phyloP scores from a whole-genome alignment of 2,797 vertebrate species.

The Sebastes kiyomatsui region DNA sequence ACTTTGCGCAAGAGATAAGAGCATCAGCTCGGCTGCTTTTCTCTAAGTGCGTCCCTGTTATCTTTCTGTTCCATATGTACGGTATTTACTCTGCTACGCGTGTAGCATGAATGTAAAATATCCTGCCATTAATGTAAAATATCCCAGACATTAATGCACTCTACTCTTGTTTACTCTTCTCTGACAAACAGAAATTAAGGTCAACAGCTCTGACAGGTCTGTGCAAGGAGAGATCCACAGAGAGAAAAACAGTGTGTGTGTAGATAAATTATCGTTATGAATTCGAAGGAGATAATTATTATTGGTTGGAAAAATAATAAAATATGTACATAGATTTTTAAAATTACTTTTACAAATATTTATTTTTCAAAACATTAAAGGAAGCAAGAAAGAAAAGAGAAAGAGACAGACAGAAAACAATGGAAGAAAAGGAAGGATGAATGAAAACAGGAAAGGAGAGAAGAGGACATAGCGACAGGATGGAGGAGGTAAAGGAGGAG shows the following conservation, averaged over 20 bases:
- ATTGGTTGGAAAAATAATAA: not conserved
- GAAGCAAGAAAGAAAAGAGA: not conserved
- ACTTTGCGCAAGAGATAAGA: constrained; percentile 27
- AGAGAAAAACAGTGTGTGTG: not conserved
- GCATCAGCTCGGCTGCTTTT: not conserved
- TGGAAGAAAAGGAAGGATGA: not conserved
- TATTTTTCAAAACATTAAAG: not conserved
- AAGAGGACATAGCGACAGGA: not conserved
- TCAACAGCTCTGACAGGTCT: constrained; percentile 24
- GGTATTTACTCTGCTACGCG: not conserved
- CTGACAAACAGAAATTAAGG: constrained; percentile 9
- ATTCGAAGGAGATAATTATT: not conserved
- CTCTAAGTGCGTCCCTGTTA: constrained; percentile 38
- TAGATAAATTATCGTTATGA: not conserved
- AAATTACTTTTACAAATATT: not conserved
- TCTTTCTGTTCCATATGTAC: constrained; percentile 36
- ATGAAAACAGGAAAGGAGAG: not conserved
- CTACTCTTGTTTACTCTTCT: not conserved
- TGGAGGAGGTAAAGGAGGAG: not conserved
- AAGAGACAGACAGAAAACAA: not conserved
- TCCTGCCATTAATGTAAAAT: not conserved
- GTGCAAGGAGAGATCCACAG: not conserved
- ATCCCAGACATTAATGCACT: constrained; percentile 23
- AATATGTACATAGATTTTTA: not conserved
- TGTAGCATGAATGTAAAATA: constrained; percentile 15